Base-by-base conservation (phyloP, 1,140 invertebrate genomes). In the Theocolax elegans region DNA sequence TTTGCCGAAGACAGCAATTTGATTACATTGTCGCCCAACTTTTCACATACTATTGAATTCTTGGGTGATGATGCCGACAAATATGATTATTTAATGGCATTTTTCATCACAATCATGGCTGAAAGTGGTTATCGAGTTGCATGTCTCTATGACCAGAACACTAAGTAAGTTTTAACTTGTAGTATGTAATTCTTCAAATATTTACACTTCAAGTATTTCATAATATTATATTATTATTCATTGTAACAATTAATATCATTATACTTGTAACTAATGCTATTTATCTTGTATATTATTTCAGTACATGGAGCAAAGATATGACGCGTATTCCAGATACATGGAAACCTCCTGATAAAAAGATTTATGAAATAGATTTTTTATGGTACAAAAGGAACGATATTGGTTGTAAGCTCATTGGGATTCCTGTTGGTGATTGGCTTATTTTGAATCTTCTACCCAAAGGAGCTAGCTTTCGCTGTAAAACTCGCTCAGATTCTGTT, bases 1-100 rank as follows among this genome's bases (percentile, higher is more conserved):
- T 75, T 76, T 8, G 75, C 70, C 1, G 80, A 83, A 68, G 79
- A 81, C 0, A 79, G 77, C 46, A 77, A 77, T n/a, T 19, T 38
- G 40, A 31, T 60, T 2, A 60, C 62, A 19, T 53, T 79, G 31
- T 54, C 75, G 3, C 74, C 76, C 9, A 72, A 49, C 2, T 53
- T 83, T 17, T 38, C 64, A 19, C 31, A 56, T 1, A 44, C 74
- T 15, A 27, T 76, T 12, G 42, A 46, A 29, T 71, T 65, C 48
- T 71, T 81, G 8, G 27, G 53, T 4, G 46, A 73, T 25, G 49
- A 67, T 53, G 67, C 75, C 2, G 74, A 35, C 10, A 74, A 76
- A 21, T 74, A 76, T 35, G 81, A 83, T 48, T 72, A 79, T 67
- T 15, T 82, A 1, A 72, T 83, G 68, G 76, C 76, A 8, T 54